Base-by-base conservation (phyloP, 2,113 vertebrate genomes). In the Eublepharis macularius region DNA sequence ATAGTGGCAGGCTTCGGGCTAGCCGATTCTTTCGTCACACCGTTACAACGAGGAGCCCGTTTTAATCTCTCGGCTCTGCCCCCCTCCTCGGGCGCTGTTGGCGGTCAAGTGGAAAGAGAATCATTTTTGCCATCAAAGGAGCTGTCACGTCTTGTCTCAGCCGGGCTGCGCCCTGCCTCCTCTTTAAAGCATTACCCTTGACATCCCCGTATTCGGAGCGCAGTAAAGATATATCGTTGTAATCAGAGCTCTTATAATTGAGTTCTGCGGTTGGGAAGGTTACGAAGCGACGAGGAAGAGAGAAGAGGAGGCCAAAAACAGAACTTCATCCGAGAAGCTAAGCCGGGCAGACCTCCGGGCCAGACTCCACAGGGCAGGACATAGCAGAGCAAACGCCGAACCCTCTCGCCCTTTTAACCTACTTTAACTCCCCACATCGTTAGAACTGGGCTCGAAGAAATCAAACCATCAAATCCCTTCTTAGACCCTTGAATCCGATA, bases 51-150 rank as follows among this genome's bases (percentile, higher is more conserved):
- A 17, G 16, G 21, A 24, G 45, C n/a, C 74, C 0, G 0, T 76
- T 81, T 83, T 87, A 2, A 2, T 81, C 90, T 83, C 89, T 81
- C 76, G 13, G 92, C 82, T 72, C 92, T 88, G 92, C 80, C 16
- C 86, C 4, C 92, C 91, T 92, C 89, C 90, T 91, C 89, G 81
- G 89, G 84, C 80, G 0, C 68, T 11, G 51, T 82, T 76, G 24
- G 49, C 54, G 45, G 57, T 34, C 69, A 32, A 54, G 79, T 83
- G 41, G 87, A 1, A 87, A 91, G 88, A 87, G 72, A 63, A 93
- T 93, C 86, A 92, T 93, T 94, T 92, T 94, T 88, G 74, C 86
- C 84, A 92, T 92, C 91, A 92, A 63, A 85, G 86, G 92, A 90
- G 26, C 89, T 94, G 94, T 85, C 94, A 92, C 85, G 47, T 36